Evolutionary conservation across 2,113 vertebrate species (phyloP).

Genomic region (Toxostoma redivivum): DNA sequence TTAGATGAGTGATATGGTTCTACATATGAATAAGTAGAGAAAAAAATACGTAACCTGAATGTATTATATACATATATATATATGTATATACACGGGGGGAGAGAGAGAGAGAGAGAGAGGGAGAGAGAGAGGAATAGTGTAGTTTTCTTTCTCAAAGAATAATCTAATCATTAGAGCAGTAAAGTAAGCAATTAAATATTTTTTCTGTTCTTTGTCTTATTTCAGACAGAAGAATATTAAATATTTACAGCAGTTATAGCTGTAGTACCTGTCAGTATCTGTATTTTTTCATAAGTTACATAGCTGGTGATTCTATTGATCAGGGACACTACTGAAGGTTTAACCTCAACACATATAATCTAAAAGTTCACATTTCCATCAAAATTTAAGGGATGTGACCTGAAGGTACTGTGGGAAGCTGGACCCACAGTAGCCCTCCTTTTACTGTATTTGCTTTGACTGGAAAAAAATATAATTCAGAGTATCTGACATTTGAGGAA

Average conservation of each 20-base stretch:
- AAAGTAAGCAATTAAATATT: background rate
- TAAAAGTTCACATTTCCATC: background rate
- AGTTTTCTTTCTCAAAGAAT: background rate
- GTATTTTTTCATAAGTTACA: background rate
- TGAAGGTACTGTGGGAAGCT: background rate
- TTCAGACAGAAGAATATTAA: background rate
- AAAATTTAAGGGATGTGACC: background rate
- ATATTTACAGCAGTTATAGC: background rate
- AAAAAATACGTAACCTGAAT: background rate
- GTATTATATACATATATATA: background rate
- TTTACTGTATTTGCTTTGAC: background rate
- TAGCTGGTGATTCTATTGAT: background rate
- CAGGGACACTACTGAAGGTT: background rate
- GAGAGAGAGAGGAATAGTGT: background rate
- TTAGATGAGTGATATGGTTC: background rate
- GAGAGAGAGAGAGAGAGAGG: rapidly evolving
- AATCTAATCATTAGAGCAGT: background rate
- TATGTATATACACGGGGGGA: rapidly evolving
- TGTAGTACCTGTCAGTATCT: background rate
- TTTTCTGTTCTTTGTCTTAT: background rate
- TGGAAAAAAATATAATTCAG: background rate
- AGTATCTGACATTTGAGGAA: background rate
- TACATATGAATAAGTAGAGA: background rate
- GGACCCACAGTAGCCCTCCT: background rate
- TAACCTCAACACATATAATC: background rate